These are phyloP conservation scores for Achroia grisella DNA, from an alignment of 1,140 invertebrate genomes.

Conservation along the genomic window DNA sequence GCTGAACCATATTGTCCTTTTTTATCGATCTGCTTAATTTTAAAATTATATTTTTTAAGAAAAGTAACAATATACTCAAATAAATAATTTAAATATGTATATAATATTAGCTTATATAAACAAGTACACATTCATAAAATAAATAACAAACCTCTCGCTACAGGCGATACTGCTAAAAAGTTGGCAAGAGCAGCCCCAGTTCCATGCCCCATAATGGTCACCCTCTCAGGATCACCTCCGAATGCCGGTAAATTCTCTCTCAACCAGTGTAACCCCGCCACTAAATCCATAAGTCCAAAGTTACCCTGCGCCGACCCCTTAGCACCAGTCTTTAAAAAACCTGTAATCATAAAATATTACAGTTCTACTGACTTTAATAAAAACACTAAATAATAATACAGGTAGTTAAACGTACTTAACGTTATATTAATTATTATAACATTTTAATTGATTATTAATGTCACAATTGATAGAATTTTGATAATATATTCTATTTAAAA, in stretches of 20 bases:
- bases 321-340: conserved; percentile 91
- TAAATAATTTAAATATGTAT: too few species aligned
- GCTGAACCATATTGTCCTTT: too few species aligned
- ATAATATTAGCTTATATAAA: too few species aligned
- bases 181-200: conserved; percentile 95
- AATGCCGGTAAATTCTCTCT: conserved; percentile 93
- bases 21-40: too few species aligned
- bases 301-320: conserved; percentile 92
- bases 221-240: conserved; percentile 89
- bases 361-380: neutral
- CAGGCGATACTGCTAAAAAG: conserved; percentile 94
- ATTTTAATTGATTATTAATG: too few species aligned
- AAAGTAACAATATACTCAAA: too few species aligned
- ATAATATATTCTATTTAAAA: too few species aligned
- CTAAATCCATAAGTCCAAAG: conserved; percentile 95
- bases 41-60: too few species aligned
- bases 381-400: neutral
- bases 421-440: neutral
- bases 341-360: conserved; percentile 64
- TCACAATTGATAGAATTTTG: too few species aligned
- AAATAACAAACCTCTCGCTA: conserved; percentile 85
- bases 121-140: too few species aligned
- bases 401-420: neutral
- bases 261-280: conserved; percentile 94
- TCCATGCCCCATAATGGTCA: conserved; percentile 94